phyloP scores from a whole-genome alignment of 2,797 vertebrate genomes.

The Loris lydekkerianus region DNA sequence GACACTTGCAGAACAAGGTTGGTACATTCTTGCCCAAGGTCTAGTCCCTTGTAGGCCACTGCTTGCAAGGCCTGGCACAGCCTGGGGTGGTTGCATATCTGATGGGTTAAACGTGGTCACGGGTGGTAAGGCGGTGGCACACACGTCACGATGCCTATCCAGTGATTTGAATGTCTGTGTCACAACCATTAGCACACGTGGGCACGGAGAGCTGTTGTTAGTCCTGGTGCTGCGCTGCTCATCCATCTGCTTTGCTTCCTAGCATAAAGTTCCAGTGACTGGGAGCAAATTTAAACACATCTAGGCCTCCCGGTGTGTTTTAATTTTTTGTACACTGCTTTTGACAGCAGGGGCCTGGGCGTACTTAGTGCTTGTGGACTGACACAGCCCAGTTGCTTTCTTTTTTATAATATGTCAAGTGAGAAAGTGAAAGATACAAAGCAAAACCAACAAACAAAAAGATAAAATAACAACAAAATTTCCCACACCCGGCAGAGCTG shows the following conservation, averaged over 20 bases:
- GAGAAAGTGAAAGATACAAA: neutral
- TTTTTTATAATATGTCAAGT: neutral
- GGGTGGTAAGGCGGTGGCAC: accelerated
- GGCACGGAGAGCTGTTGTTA: neutral
- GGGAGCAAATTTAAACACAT: neutral
- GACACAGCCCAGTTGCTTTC: neutral
- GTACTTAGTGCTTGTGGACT: neutral
- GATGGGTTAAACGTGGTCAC: accelerated
- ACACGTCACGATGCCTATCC: accelerated
- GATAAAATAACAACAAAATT: neutral
- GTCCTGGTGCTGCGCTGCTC: neutral
- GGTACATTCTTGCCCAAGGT: neutral
- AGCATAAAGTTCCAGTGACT: neutral
- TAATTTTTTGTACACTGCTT: neutral
- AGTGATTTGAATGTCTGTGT: neutral
- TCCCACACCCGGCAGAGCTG: accelerated
- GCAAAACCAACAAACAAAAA: neutral
- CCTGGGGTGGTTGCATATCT: accelerated
- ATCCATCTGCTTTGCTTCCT: neutral
- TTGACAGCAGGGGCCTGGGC: neutral
- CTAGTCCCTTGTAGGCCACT: neutral
- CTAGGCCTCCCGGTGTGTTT: accelerated
- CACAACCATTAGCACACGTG: accelerated
- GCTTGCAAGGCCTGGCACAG: neutral
- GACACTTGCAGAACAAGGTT: neutral